Conservation (phyloP, 2,797 vertebrate species). For the Thripadectes ignobilis region DNA sequence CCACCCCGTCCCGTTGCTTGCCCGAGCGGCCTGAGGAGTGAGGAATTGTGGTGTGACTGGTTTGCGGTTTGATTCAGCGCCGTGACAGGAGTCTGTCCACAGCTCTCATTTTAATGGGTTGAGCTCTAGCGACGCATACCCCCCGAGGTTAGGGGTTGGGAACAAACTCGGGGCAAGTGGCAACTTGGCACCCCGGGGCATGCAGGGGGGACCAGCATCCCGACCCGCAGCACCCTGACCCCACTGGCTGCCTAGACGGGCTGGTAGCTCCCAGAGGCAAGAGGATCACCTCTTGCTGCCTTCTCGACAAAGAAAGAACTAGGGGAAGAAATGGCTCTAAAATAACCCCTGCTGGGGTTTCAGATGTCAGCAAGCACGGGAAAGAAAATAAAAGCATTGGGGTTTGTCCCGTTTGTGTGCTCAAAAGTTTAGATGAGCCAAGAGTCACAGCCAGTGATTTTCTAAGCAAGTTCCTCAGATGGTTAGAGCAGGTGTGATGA, state of each 20-base stretch:
- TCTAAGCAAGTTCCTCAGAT: background rate
- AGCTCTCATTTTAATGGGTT: background rate
- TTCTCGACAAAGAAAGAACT: background rate
- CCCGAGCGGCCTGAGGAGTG: background rate
- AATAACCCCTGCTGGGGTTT: background rate
- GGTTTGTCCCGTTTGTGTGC: background rate
- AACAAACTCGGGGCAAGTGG: background rate
- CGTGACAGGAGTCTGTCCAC: background rate
- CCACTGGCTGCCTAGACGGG: fast-evolving
- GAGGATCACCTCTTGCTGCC: background rate
- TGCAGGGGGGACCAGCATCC: background rate
- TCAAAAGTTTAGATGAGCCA: background rate
- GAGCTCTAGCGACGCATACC: background rate
- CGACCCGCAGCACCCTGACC: background rate
- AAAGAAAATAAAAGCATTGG: background rate
- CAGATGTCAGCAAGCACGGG: background rate
- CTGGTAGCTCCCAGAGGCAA: background rate
- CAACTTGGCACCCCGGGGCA: fast-evolving
- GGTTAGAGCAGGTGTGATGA: background rate
- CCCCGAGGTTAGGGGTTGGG: background rate
- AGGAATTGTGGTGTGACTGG: background rate
- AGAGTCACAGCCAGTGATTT: background rate
- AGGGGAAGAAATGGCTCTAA: background rate
- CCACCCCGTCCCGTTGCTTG: background rate
- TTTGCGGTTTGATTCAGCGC: background rate